Base-by-base conservation (phyloP, 92 coral and sea anemone species). In the Actinernus sp. region DNA sequence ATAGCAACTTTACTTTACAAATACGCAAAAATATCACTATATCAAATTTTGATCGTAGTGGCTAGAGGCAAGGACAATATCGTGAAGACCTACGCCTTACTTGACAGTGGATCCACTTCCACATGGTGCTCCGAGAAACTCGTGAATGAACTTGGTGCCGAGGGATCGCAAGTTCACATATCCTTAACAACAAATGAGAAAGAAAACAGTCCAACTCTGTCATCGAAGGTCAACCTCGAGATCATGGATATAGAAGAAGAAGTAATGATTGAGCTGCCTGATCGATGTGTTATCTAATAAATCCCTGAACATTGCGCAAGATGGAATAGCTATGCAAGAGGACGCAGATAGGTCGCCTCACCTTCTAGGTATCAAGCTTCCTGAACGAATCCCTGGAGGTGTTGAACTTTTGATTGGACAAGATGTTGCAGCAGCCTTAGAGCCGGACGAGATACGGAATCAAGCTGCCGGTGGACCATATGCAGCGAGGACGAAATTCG, bases 301-400 rank as follows among this genome's bases (percentile, higher is more conserved):
- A 13, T 43, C 46, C 48, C 58, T 83, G 39, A 66, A 67, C 57
- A 53, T 83, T 18, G 55, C 59, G 3, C 29, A 22, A 29, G 44
- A 55, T 28, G 58, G 68, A 61, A 63, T 81, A 18, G 51, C 84
- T 5, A 38, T 50, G 28, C 88, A 87, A 63, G 76, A 74, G 36
- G 93, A 87, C 56, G 80, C 81, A 25, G 80, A 74, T 40, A 59
- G 60, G 49, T 80, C 84, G 93, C 83, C 87, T 26, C 79, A 86
- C 56, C 78, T 86, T 25, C 37, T 33, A 4, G 76, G 73, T 19
- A 67, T 73, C 22, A 33, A 26, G 44, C 63, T 73, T 18, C 79
- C 79, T 10, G 32, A 74, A 55, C 16, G 38, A 16, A 41, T 81
- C 20, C 30, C 51, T 23, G 61, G 75, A 62, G 61, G 53, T 19